Conservation (phyloP, 2,113 vertebrate genomes). For the Oreochromis spilurus region DNA sequence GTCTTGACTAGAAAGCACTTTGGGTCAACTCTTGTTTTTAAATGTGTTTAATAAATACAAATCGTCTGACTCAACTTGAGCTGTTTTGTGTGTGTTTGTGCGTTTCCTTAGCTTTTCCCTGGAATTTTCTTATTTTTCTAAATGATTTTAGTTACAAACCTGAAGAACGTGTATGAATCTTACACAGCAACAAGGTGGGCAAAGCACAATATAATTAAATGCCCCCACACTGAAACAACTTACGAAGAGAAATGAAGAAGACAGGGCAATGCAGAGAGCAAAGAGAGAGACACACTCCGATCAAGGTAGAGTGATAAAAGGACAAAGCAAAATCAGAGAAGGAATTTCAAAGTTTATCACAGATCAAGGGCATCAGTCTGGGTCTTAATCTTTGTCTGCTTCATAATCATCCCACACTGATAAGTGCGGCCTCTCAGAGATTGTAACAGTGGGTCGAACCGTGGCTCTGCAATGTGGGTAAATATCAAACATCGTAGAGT, state of each 20-base stretch:
- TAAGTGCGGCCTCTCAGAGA: conserved; percentile 25
- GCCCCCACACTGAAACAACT: not conserved
- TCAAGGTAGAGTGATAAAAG: conserved; percentile 18
- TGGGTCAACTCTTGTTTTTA: not conserved
- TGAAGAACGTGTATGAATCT: not conserved
- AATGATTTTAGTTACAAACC: not conserved
- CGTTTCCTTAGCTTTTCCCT: not conserved
- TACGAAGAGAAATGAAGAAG: not conserved
- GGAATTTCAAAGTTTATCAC: conserved; percentile 47
- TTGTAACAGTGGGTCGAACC: conserved; percentile 4
- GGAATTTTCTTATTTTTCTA: not conserved
- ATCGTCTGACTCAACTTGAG: not conserved
- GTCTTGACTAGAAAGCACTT: not conserved
- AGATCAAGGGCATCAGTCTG: conserved; percentile 39
- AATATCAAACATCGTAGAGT: conserved; percentile 11
- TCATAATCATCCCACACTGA: conserved; percentile 21
- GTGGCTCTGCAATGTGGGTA: conserved; percentile 8
- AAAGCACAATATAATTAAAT: not conserved
- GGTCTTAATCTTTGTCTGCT: conserved; percentile 35
- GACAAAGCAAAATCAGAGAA: not conserved
- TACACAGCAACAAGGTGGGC: not conserved
- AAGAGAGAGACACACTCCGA: not conserved
- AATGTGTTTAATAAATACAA: not conserved
- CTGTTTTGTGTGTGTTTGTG: not conserved
- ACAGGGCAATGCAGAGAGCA: not conserved